These are phyloP conservation scores for Hetaerina titia DNA, from an alignment of 2,888 invertebrate genomes.

Conservation along the genomic window DNA sequence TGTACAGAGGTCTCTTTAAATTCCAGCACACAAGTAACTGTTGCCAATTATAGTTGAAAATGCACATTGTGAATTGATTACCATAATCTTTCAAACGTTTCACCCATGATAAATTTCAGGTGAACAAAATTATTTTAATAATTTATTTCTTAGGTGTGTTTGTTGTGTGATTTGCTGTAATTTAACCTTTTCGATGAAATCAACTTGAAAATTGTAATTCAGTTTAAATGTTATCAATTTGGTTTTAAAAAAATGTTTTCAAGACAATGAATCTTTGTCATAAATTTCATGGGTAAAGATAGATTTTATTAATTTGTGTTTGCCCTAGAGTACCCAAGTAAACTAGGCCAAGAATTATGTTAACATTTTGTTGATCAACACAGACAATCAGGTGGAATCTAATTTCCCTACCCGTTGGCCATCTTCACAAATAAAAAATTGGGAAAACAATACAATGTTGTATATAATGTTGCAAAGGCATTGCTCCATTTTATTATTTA, in stretches of 20 bases:
- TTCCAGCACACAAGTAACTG: slow-evolving; percentile 63
- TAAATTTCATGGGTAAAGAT: slow-evolving; percentile 58
- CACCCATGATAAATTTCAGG: slow-evolving; percentile 50
- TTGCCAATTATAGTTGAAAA: slow-evolving; percentile 58
- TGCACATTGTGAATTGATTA: slow-evolving; percentile 60
- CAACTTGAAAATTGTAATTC: slow-evolving; percentile 45
- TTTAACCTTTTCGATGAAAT: slow-evolving; percentile 40
- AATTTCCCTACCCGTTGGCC: slow-evolving; percentile 43
- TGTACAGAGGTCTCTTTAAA: slow-evolving; percentile 54
- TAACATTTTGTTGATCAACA: slow-evolving; percentile 40
- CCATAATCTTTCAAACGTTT: slow-evolving; percentile 55
- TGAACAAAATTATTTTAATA: slow-evolving; percentile 49
- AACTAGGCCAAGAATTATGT: slow-evolving; percentile 46
- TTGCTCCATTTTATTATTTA: slow-evolving; percentile 49
- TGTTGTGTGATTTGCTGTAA: slow-evolving; percentile 35
- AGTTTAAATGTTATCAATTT: slow-evolving; percentile 42
- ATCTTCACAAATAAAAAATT: slow-evolving; percentile 49
- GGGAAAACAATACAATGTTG: slow-evolving; percentile 36
- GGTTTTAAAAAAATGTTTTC: slow-evolving; percentile 36
- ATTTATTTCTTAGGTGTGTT: slow-evolving; percentile 35
- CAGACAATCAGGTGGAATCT: slow-evolving; percentile 57
- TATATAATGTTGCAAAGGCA: slow-evolving; percentile 34
- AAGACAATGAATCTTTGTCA: slow-evolving; percentile 40
- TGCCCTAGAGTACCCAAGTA: slow-evolving; percentile 37
- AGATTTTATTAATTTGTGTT: slow-evolving; percentile 46